phyloP scores from a whole-genome alignment of 1,140 invertebrate genomes.

The Lucilia cuprina region DNA sequence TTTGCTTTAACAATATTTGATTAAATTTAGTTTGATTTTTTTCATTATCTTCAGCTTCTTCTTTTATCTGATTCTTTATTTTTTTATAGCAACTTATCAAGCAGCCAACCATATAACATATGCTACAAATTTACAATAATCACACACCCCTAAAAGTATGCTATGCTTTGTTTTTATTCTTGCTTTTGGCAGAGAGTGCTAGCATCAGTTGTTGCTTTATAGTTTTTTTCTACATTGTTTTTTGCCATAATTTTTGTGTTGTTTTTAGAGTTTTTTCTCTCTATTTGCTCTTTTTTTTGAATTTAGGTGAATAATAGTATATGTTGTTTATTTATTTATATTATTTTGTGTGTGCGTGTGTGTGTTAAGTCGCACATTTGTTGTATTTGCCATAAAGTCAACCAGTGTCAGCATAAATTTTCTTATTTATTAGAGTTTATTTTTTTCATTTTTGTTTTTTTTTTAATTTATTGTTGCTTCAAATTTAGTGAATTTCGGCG shows the following conservation, averaged over 20 bases:
- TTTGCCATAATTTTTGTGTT: neutral
- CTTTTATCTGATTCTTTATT: too few relatives aligned
- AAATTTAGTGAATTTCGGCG: neutral
- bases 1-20: neutral
- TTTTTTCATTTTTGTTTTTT: neutral
- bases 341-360: neutral
- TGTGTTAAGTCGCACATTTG: neutral
- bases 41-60: too few relatives aligned
- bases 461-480: neutral
- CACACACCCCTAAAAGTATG: neutral
- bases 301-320: neutral
- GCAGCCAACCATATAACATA: neutral
- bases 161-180: neutral
- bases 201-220: neutral
- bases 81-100: too few relatives aligned
- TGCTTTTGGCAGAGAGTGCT: neutral
- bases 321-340: conserved; percentile 12
- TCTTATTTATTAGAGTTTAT: conserved; percentile 25
- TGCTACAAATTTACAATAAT: neutral
- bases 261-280: neutral
- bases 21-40: neutral
- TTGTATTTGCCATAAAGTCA: conserved; percentile 20
- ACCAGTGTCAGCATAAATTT: conserved; percentile 28
- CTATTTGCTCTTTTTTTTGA: neutral
- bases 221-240: neutral